Base-by-base conservation (phyloP, 2,113 vertebrate genomes). In the Nannospalax galili region DNA sequence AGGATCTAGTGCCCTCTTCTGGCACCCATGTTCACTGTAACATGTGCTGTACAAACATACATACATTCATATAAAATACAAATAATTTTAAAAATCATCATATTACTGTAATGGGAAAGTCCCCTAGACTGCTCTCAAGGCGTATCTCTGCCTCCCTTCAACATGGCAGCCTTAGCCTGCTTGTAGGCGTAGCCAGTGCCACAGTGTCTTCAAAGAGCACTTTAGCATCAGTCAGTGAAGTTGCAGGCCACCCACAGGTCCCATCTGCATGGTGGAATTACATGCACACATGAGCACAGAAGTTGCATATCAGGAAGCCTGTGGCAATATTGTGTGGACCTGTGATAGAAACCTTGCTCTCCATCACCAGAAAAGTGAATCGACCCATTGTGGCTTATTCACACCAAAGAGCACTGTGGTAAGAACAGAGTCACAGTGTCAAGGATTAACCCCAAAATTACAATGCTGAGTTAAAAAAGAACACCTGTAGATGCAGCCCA, bases 401-500 rank as follows among this genome's bases (percentile, higher is more conserved):
- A 73, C 3, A 10, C 37, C 30, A 4, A 3, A 30, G 22, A 70
- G 30, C 12, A 37, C 62, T 35, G 0, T 26, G 20, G 2, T 84
- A 77, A 89, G 62, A 35, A 35, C 37, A 37, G 60, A 77, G 24
- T 15, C 40, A 26, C 22, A 1, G 9, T 19, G 19, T 72, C 28
- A 32, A 67, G 48, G 58, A 73, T 26, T 84, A 30, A n/a, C 40
- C 30, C 60, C 9, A 77, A 81, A 94, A 75, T 30, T 37, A 42
- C 78, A 62, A 5, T 22, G 20, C 67, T 22, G 56, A 52, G 12
- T 22, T 35, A 62, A 30, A 26, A 58, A 82, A 35, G 60, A 35
- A 32, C 12, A 11, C 14, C n/a, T n/a, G n/a, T n/a, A n/a, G n/a
- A 15, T 0, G 48, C 40, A 67, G 40, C 30, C 0, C 1, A 30